Conservation (phyloP, 2,888 invertebrate species). For the Dione vanillae region DNA sequence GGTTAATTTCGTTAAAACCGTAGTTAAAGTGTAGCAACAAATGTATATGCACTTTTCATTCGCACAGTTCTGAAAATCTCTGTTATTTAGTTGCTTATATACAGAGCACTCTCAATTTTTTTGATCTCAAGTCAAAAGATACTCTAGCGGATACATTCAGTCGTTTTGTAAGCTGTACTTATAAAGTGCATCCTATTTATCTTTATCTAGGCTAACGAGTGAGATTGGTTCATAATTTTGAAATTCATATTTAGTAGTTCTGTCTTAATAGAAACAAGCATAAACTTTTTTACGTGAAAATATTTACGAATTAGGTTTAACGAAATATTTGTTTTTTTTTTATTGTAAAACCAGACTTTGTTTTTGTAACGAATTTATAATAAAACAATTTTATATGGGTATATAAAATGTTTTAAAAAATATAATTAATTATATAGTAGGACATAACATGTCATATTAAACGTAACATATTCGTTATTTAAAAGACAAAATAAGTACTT, state of each 20-base stretch:
- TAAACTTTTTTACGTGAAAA: background rate
- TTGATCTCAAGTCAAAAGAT: conserved; percentile 19
- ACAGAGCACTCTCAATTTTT: background rate
- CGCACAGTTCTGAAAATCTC: background rate
- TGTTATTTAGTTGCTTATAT: background rate
- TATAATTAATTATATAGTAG: too few relatives aligned
- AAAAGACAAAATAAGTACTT: too few relatives aligned
- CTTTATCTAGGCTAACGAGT: conserved; percentile 24
- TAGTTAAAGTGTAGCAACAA: too few relatives aligned
- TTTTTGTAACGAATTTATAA: too few relatives aligned
- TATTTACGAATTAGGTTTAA: background rate
- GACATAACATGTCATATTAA: too few relatives aligned
- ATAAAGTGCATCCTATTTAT: conserved; percentile 15
- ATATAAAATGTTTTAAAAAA: too few relatives aligned
- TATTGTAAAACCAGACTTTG: too few relatives aligned
- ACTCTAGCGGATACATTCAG: conserved; percentile 19
- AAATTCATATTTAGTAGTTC: background rate
- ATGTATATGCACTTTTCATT: too few relatives aligned
- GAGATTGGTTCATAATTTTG: conserved; percentile 20
- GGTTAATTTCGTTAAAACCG: too few relatives aligned
- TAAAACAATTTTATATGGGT: too few relatives aligned
- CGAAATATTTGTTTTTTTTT: too few relatives aligned
- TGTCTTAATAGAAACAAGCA: background rate
- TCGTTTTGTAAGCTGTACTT: conserved; percentile 15
- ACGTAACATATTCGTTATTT: too few relatives aligned